These are phyloP conservation scores for Xiphorhynchus erythropygius DNA, from an alignment of 2,797 vertebrate genomes.

Conservation along the genomic window DNA sequence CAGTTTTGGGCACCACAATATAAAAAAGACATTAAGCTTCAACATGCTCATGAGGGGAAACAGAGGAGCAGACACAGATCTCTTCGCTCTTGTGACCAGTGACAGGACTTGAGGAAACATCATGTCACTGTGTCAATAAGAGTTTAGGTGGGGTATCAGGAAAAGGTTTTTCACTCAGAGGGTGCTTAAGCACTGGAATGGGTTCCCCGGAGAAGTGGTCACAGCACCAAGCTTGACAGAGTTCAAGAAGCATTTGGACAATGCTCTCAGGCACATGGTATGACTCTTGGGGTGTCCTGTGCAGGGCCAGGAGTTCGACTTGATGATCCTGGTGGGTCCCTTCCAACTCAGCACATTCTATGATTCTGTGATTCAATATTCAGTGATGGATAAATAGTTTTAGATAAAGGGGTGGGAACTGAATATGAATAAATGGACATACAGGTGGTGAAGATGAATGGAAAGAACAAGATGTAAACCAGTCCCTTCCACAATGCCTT, in stretches of 20 bases:
- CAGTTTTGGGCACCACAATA: not conserved
- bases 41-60: not conserved
- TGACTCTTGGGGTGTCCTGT: not conserved
- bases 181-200: not conserved
- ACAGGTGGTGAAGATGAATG: not conserved
- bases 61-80: not conserved
- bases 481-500: not conserved
- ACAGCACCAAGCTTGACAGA: not conserved
- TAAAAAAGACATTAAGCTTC: not conserved
- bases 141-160: not conserved
- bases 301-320: not conserved
- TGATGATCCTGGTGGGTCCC: too few relatives aligned
- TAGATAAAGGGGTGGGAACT: not conserved
- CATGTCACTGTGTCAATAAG: not conserved
- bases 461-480: not conserved
- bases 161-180: not conserved
- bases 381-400: not conserved
- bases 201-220: not conserved
- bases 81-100: not conserved
- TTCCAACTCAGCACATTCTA: not conserved
- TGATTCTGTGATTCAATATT: not conserved
- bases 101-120: not conserved
- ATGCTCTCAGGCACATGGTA: not conserved
- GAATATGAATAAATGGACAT: not conserved
- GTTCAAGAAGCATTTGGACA: fast-evolving